A percentile compares a stretch with the other conserved stretches of the same genome.
phyloP scores from a whole-genome alignment of 35 echinoderm and acorn worm genomes.

The Heliocidaris erythrogramma region DNA sequence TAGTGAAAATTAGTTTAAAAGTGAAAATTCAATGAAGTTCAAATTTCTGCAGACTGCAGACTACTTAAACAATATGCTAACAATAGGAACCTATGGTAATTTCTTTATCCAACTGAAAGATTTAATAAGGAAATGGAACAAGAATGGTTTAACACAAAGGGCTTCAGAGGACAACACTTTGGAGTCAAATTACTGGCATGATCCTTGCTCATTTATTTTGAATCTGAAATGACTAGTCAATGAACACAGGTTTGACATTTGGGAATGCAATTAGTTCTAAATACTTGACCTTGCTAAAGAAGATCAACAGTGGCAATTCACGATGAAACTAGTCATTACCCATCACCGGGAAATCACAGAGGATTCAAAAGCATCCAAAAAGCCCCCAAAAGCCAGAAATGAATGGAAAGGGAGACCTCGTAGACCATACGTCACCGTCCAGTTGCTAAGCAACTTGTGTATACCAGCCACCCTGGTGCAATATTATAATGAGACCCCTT shows the following conservation, averaged over 20 bases:
- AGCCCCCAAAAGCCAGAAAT: neutral
- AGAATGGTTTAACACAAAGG: neutral
- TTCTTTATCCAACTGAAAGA: neutral
- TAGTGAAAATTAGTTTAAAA: no score
- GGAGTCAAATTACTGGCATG: neutral
- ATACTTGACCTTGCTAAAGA: neutral
- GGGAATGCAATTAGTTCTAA: neutral
- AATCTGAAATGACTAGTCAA: neutral
- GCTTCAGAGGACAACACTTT: neutral
- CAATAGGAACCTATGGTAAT: neutral
- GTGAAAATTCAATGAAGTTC: no score
- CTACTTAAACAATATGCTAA: neutral
- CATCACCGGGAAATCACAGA: neutral
- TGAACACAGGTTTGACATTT: constrained; percentile 3
- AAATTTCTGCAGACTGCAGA: no score
- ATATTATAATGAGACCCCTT: constrained; percentile 43
- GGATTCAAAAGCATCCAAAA: neutral
- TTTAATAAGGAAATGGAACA: neutral
- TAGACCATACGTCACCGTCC: neutral
- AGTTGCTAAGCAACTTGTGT: constrained; percentile 20
- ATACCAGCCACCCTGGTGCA: constrained; percentile 43
- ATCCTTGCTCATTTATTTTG: neutral
- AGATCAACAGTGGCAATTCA: constrained; percentile 10
- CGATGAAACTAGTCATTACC: constrained; percentile 16
- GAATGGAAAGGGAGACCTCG: constrained; percentile 5